phyloP scores from a whole-genome alignment of 2,113 vertebrate species.

The Melospiza georgiana region DNA sequence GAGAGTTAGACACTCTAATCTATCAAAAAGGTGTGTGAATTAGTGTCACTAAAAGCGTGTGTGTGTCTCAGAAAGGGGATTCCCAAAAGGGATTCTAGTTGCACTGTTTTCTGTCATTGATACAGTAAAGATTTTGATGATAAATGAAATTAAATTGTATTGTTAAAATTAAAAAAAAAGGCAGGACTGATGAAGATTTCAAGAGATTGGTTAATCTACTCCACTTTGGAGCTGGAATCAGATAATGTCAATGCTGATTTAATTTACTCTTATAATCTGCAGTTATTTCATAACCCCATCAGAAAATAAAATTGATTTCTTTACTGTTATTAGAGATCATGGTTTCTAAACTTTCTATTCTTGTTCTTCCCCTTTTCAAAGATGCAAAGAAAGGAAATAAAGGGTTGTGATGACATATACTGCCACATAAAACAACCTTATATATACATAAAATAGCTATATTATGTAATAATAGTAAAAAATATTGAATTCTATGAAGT shows the following conservation, averaged over 20 bases:
- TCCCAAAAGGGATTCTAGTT: neutral
- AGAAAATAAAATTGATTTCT: neutral
- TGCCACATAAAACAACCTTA: neutral
- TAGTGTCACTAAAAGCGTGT: neutral
- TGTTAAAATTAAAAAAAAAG: neutral
- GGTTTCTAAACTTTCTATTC: neutral
- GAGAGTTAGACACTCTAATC: neutral
- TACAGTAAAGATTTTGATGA: slow-evolving; percentile 9
- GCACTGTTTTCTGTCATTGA: slow-evolving; percentile 35
- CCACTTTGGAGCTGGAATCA: neutral
- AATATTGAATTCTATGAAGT: neutral
- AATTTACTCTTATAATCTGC: neutral
- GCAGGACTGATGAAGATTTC: neutral
- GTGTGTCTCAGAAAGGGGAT: neutral
- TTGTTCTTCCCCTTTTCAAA: neutral
- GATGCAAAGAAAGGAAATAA: neutral
- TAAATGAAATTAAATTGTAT: slow-evolving; percentile 21
- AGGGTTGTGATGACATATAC: neutral
- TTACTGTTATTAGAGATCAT: neutral
- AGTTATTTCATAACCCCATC: neutral
- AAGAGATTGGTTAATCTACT: neutral
- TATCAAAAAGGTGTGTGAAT: neutral
- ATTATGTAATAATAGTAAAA: neutral
- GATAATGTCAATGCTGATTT: neutral
- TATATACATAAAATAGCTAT: neutral